Conservation (phyloP, 1,140 invertebrate species). For the Drosophila neocordata region DNA sequence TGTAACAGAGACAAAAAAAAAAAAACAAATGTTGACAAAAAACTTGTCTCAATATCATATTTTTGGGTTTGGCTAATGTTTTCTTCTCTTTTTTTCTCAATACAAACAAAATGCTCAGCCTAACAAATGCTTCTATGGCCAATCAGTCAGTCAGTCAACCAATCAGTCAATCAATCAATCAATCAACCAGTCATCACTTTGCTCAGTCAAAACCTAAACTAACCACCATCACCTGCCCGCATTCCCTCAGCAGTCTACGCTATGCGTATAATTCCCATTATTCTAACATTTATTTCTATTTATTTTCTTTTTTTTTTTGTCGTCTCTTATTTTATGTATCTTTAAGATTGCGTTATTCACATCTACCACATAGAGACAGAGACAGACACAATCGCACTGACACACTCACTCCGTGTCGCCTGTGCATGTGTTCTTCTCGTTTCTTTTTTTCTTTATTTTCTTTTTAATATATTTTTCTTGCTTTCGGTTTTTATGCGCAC, state of each 20-base stretch:
- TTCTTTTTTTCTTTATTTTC: conserved; percentile 35
- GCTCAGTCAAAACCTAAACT: conserved; percentile 52
- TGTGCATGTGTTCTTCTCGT: conserved; percentile 35
- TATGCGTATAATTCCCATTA: conserved; percentile 37
- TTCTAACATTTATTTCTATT: conserved; percentile 26
- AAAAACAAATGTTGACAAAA: conserved; percentile 11
- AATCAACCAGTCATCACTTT: conserved; percentile 56
- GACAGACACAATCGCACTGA: conserved; percentile 13
- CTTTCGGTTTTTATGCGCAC: conserved; percentile 57
- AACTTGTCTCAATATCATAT: conserved; percentile 46
- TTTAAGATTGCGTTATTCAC: conserved; percentile 47
- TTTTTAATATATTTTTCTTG: conserved; percentile 29
- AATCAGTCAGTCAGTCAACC: conserved; percentile 5
- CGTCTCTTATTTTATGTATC: conserved; percentile 18
- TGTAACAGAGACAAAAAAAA: neutral
- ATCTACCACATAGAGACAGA: conserved; percentile 20
- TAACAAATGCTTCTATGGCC: conserved; percentile 7
- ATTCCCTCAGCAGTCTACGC: conserved; percentile 30
- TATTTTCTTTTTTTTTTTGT: conserved; percentile 8
- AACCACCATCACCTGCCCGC: conserved; percentile 40
- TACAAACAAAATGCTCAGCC: conserved; percentile 34
- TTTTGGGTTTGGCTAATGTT: conserved; percentile 35
- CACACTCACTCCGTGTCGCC: conserved; percentile 21
- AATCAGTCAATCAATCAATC: conserved; percentile 49
- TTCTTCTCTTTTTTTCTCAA: conserved; percentile 10